Percentiles rank a stretch among this genome's conserved stretches.
phyloP scores from a whole-genome alignment of 2,797 vertebrate species.

The Naso thynnoides region DNA sequence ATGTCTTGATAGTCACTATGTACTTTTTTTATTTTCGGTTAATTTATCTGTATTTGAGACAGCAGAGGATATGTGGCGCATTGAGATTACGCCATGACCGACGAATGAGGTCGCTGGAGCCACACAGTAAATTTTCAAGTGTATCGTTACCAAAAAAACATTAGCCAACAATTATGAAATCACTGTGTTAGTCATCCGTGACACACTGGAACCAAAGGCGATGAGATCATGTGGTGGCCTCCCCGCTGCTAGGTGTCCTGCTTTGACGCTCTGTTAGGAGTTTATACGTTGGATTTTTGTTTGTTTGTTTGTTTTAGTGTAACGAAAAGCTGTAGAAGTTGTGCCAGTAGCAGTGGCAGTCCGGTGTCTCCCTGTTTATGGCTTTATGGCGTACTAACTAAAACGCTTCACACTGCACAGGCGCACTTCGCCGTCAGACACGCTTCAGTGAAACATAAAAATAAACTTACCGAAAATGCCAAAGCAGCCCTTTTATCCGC shows the following conservation, averaged over 20 bases:
- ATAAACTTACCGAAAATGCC: constrained; percentile 82
- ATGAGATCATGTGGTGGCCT: constrained; percentile 30
- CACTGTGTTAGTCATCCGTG: constrained; percentile 62
- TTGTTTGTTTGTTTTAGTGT: constrained; percentile 5
- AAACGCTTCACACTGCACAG: constrained; percentile 80
- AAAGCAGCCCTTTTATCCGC: constrained; percentile 45
- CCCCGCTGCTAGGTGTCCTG: background rate
- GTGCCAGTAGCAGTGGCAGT: constrained; percentile 53
- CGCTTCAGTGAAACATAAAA: constrained; percentile 80
- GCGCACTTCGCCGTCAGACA: constrained; percentile 80
- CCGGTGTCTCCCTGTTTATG: constrained; percentile 41
- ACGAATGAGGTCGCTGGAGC: constrained; percentile 33
- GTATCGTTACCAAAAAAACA: constrained; percentile 59
- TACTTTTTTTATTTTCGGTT: background rate
- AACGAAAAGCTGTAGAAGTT: constrained; percentile 68
- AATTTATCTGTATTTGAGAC: constrained; percentile 14
- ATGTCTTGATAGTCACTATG: background rate
- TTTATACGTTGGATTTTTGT: background rate
- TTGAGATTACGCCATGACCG: constrained; percentile 45
- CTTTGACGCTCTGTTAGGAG: background rate
- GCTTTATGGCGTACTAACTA: constrained; percentile 84
- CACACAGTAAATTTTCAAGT: constrained; percentile 39
- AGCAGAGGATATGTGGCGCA: constrained; percentile 36
- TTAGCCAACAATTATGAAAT: constrained; percentile 53
- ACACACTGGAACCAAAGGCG: constrained; percentile 30